Evolutionary conservation across 2,113 vertebrate genomes (phyloP).

Genomic region (Pandion haliaetus): DNA sequence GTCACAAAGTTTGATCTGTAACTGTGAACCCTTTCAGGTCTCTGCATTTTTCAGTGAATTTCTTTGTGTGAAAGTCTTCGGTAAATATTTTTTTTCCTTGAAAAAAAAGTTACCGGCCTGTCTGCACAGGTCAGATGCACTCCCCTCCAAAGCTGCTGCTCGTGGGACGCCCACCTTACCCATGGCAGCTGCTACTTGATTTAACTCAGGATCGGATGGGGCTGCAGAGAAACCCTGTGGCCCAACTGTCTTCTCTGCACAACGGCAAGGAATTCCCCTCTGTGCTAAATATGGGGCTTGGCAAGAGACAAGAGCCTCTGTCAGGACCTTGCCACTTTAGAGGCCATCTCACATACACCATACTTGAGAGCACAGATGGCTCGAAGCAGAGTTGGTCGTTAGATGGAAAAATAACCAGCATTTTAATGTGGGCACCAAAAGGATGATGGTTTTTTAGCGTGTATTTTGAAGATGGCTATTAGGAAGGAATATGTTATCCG

Average conservation of each 20-base stretch:
- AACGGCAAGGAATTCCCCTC: slow-evolving; percentile 46
- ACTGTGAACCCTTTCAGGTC: neutral
- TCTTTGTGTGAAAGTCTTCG: neutral
- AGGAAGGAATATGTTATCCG: neutral
- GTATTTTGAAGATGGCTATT: neutral
- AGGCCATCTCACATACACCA: neutral
- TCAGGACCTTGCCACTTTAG: neutral
- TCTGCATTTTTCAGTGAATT: neutral
- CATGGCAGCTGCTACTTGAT: neutral
- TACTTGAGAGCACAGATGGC: neutral
- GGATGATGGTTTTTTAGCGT: neutral
- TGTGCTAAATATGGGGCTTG: slow-evolving; percentile 14
- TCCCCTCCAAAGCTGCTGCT: neutral
- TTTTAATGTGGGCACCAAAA: neutral
- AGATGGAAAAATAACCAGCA: neutral
- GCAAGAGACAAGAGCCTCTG: neutral
- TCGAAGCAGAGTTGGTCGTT: neutral
- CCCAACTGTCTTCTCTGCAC: neutral
- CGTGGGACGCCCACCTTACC: neutral
- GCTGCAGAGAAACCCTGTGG: neutral
- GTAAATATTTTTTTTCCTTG: neutral
- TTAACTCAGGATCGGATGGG: neutral
- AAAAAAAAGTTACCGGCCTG: neutral
- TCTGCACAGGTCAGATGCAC: neutral
- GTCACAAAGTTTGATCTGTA: neutral